Evolutionary conservation across 2,888 invertebrate genomes (phyloP).

Genomic region (Limnephilus auricula): DNA sequence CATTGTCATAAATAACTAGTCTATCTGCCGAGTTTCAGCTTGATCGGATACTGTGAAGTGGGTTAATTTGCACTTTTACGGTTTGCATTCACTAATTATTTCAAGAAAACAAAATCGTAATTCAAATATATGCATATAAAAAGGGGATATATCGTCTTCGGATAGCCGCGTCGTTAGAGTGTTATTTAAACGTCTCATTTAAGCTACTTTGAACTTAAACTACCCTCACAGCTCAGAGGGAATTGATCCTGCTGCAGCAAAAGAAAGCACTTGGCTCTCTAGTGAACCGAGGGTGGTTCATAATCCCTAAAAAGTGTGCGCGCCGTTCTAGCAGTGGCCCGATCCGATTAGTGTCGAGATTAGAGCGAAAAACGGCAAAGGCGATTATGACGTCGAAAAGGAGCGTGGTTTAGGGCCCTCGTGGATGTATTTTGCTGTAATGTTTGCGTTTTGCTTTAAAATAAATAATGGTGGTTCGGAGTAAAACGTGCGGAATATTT

Average conservation of each 20-base stretch:
- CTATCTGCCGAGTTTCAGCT: too few species aligned
- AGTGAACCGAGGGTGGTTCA: slow-evolving; percentile 13
- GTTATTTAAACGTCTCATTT: not conserved
- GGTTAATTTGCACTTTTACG: too few species aligned
- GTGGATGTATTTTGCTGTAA: not conserved
- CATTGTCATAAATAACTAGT: too few species aligned
- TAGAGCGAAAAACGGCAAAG: slow-evolving; percentile 3
- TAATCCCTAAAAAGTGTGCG: slow-evolving; percentile 6
- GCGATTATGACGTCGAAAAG: not conserved
- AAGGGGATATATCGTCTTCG: not conserved
- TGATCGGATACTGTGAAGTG: too few species aligned
- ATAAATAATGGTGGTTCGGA: not conserved
- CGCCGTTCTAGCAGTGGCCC: not conserved
- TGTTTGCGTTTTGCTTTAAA: not conserved
- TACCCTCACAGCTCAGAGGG: not conserved
- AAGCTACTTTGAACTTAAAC: not conserved
- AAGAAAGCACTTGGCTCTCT: not conserved
- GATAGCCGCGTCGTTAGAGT: not conserved
- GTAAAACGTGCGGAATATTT: too few species aligned
- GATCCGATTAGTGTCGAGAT: slow-evolving; percentile 6
- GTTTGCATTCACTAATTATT: too few species aligned
- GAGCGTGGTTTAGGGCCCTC: not conserved
- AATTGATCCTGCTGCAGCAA: slow-evolving; percentile 2
- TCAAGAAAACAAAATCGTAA: too few species aligned
- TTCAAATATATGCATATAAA: too few species aligned